Percentiles rank a stretch among this genome's conserved stretches.
Conservation (phyloP, 1,140 invertebrate genomes). For the Delia radicum region DNA sequence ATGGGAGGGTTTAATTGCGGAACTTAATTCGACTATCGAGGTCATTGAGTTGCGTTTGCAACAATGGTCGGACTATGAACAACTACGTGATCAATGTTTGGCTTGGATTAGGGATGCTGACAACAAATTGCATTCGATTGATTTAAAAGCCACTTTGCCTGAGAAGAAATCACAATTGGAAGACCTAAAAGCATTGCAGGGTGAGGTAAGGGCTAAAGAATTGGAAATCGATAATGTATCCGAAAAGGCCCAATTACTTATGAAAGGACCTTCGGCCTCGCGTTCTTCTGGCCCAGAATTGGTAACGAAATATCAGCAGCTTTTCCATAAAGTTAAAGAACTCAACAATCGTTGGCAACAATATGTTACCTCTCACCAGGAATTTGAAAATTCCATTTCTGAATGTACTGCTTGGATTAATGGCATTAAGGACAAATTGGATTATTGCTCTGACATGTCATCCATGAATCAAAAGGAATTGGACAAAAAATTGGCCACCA, state of each 20-base stretch:
- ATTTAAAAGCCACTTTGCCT: slow-evolving; percentile 77
- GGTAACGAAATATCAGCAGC: slow-evolving; percentile 85
- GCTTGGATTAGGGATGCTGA: slow-evolving; percentile 89
- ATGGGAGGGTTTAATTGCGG: slow-evolving; percentile 80
- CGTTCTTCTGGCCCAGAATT: slow-evolving; percentile 78
- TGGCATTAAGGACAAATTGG: slow-evolving; percentile 79
- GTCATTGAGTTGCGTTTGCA: slow-evolving; percentile 78
- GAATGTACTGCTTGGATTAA: slow-evolving; percentile 84
- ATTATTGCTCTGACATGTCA: slow-evolving; percentile 79
- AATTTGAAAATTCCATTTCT: slow-evolving; percentile 78
- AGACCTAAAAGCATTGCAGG: slow-evolving; percentile 75
- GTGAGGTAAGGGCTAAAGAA: slow-evolving; percentile 87
- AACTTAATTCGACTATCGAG: slow-evolving; percentile 75
- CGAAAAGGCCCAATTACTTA: slow-evolving; percentile 82
- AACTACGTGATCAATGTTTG: slow-evolving; percentile 79
- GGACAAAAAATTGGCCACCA: slow-evolving; percentile 79
- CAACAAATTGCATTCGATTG: slow-evolving; percentile 82
- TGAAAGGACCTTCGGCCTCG: slow-evolving; percentile 64
- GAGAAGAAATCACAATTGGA: slow-evolving; percentile 87
- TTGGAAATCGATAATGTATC: slow-evolving; percentile 90
- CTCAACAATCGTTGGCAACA: slow-evolving; percentile 87
- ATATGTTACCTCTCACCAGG: slow-evolving; percentile 85
- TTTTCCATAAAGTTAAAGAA: slow-evolving; percentile 89
- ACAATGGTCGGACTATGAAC: slow-evolving; percentile 90
- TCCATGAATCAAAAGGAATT: slow-evolving; percentile 81